Evolutionary conservation across 2,113 vertebrate genomes (phyloP), one percentile per base, ranked within the genome.

Genomic region (Butorides virescens): DNA sequence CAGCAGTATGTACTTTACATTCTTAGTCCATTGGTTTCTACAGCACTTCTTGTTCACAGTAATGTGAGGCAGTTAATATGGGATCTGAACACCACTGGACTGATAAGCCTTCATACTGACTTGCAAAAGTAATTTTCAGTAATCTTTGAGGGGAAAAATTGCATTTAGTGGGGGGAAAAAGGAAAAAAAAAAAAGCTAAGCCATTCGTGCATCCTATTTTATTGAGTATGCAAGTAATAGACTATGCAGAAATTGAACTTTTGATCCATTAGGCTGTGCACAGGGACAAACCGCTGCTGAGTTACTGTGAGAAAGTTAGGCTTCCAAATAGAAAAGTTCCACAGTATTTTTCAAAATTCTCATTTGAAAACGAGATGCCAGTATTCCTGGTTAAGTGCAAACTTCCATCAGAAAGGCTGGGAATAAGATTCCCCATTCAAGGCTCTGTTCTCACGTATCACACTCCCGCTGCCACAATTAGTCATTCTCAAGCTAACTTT

Each of bases 61-160:
- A 88, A 91, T 61, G 79, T 55, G 92, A 94, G 94, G 94, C 86
- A 81, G 67, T 94, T 83, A 86, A 96, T 91, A 88, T 49, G 95
- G 92, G 89, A 94, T 96, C 96, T 96, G 96, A 98, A 97, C 95
- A 86, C 94, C 94, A 61, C 70, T 88, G 52, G 88, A 85, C 96
- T 58, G 96, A 97, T 97, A 98, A 97, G 97, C 78, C 77, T 95
- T 96, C 95, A 90, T 88, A 92, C 91, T 90, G 94, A 97, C 96
- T 93, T 92, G 84, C 86, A 96, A 96, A 97, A 97, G 96, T 96
- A 93, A 97, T 97, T 97, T 97, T 82, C 97, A 95, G 95, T 95
- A 97, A 96, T 97, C 96, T 96, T 93, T 76, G 86, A 97, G 95
- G 86, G 94, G 89, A 97, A 97, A 97, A 97, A 96, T 97, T 96